These are phyloP conservation scores for Calameuta filiformis DNA, from an alignment of 2,888 invertebrate species.

Conservation along the genomic window DNA sequence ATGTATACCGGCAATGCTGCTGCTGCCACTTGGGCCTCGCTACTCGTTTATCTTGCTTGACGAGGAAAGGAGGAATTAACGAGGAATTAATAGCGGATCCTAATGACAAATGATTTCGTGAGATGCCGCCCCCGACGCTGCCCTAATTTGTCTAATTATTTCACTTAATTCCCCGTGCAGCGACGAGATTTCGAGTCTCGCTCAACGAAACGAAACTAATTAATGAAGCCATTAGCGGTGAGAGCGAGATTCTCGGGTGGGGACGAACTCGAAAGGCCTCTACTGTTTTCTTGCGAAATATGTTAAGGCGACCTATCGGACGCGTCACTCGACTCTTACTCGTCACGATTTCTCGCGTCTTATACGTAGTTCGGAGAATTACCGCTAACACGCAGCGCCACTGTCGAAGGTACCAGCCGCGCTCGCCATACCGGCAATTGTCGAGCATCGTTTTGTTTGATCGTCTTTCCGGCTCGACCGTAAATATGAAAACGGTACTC, in stretches of 20 bases:
- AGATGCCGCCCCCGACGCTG: conserved; percentile 45
- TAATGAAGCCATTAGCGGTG: conserved; percentile 60
- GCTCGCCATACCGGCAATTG: neutral
- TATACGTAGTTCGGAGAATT: conserved; percentile 9
- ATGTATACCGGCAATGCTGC: conserved; percentile 21
- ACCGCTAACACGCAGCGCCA: conserved; percentile 5
- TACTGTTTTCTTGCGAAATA: neutral
- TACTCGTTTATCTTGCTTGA: conserved; percentile 66
- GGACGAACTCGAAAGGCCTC: neutral
- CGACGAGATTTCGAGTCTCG: conserved; percentile 58
- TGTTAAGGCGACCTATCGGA: neutral
- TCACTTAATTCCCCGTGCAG: conserved; percentile 61
- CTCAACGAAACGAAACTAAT: conserved; percentile 62
- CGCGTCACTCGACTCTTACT: neutral
- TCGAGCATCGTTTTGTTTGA: neutral
- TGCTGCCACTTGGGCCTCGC: conserved; percentile 33
- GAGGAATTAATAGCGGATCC: conserved; percentile 66
- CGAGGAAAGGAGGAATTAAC: conserved; percentile 67
- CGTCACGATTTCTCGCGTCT: neutral
- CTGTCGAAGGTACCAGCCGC: neutral
- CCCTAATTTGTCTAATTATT: conserved; percentile 67
- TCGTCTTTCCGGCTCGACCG: neutral
- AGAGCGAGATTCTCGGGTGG: conserved; percentile 18
- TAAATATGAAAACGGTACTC: neutral
- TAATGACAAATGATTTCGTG: conserved; percentile 64